Percentiles rank a stretch among this genome's conserved stretches.
Evolutionary conservation across 53 echinoderm and acorn worm genomes (phyloP).

Genomic region (Luidia sarsii): DNA sequence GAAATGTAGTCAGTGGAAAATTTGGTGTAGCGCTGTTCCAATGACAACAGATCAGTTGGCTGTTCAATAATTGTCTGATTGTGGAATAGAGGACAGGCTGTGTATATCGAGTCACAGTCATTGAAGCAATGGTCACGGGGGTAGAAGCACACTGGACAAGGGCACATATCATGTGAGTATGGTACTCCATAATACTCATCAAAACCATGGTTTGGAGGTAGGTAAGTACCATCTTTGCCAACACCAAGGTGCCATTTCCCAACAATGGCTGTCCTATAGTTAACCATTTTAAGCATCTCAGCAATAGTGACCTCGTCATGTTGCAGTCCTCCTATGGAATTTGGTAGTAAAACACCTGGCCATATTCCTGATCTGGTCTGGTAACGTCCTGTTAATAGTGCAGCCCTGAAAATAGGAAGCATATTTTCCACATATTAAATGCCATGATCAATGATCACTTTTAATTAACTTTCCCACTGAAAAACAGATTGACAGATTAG

Average conservation of each 20-base stretch:
- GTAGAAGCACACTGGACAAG: constrained; percentile 88
- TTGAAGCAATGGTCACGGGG: constrained; percentile 78
- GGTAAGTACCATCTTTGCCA: constrained; percentile 66
- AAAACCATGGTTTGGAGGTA: constrained; percentile 89
- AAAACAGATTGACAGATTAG: too few relatives aligned
- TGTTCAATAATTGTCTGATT: constrained; percentile 78
- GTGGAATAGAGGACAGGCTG: constrained; percentile 78
- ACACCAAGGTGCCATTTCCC: constrained; percentile 99
- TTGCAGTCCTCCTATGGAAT: constrained; percentile 81
- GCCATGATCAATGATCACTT: too few relatives aligned
- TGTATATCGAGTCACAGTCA: constrained; percentile 65
- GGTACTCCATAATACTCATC: constrained; percentile 92
- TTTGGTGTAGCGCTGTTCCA: constrained; percentile 75
- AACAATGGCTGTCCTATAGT: constrained; percentile 83
- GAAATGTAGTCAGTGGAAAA: constrained; percentile 68
- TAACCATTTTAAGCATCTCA: constrained; percentile 67
- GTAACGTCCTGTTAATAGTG: constrained; percentile 86
- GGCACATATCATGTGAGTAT: constrained; percentile 98
- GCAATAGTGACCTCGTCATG: constrained; percentile 93
- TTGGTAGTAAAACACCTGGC: constrained; percentile 78
- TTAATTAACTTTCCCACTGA: too few relatives aligned
- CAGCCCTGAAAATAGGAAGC: constrained; percentile 77
- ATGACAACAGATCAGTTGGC: constrained; percentile 73
- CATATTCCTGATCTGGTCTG: constrained; percentile 85
- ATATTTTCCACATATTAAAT: too few relatives aligned